These are phyloP conservation scores for Drosophila fulvimacula DNA, from an alignment of 2,888 invertebrate species.

Conservation along the genomic window DNA sequence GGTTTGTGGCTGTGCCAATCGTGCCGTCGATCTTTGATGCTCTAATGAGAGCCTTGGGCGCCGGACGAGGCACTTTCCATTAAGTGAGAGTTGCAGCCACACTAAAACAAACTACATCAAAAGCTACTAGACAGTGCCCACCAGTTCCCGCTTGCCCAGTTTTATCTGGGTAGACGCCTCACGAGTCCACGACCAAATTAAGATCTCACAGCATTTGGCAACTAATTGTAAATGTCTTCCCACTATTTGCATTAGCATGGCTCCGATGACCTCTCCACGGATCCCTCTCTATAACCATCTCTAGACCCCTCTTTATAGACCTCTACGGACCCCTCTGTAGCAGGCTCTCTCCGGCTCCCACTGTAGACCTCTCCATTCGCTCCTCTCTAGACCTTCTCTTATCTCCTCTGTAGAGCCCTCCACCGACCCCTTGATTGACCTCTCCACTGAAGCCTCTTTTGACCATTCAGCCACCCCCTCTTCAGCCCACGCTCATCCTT, in stretches of 20 bases:
- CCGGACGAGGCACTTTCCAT: slow-evolving; percentile 65
- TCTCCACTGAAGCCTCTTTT: slow-evolving; percentile 2
- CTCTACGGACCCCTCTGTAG: neutral
- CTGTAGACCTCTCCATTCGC: neutral
- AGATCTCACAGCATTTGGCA: slow-evolving; percentile 76
- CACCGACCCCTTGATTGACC: neutral
- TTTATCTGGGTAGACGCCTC: slow-evolving; percentile 16
- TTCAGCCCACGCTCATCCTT: slow-evolving; percentile 44
- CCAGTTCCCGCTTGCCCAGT: neutral
- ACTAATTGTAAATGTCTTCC: slow-evolving; percentile 78
- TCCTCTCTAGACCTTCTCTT: neutral
- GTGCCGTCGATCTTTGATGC: slow-evolving; percentile 56
- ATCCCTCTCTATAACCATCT: neutral
- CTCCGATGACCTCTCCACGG: slow-evolving; percentile 1
- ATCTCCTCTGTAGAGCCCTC: neutral
- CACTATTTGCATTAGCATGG: slow-evolving; percentile 65
- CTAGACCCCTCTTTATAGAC: neutral
- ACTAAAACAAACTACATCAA: slow-evolving; percentile 75
- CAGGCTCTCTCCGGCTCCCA: too few species aligned
- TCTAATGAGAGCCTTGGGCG: slow-evolving; percentile 52
- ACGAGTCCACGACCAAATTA: slow-evolving; percentile 68
- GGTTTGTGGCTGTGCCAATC: slow-evolving; percentile 18
- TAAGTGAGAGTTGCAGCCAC: slow-evolving; percentile 48
- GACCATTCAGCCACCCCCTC: slow-evolving; percentile 4
- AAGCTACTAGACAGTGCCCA: slow-evolving; percentile 55